Evolutionary conservation across 2,113 vertebrate species (phyloP), one percentile per base, ranked within the genome.

Genomic region (Caracal caracal): DNA sequence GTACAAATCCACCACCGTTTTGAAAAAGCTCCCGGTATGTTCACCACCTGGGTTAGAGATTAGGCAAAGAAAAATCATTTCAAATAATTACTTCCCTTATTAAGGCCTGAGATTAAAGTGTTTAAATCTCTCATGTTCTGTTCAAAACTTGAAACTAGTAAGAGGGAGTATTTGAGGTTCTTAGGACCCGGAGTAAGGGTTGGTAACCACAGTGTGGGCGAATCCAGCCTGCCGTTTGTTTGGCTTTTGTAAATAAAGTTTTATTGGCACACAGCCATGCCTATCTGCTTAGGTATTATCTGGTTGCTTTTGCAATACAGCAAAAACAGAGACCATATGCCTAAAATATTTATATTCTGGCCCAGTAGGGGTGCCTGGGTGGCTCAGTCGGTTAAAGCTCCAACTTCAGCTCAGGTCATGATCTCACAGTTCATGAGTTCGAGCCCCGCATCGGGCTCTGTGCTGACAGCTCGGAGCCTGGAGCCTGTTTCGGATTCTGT

Each of bases 181-280:
- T 56, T 53, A 12, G 5, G 0, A 26, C 22, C 33, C 1, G 68
- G 10, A 7, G 1, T 4, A 71, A 33, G 8, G 1, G 0, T 5
- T 88, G 63, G 17, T 1, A 37, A 43, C 6, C 2, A 6, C 5
- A 16, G 4, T 0, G 0, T 47, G n/a, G 37, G 30, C 1, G 1
- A 10, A 16, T 3, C 5, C 24, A 73, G 33, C 0, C 61, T 16
- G n/a, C 4, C n/a, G 5, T 37, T n/a, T 33, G 59, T 47, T 20
- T 37, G 37, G 37, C 37, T 37, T 81, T 61, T 75, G 63, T 56
- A 22, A 81, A 51, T 61, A 43, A 76, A 95, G 20, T 51, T 90
- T 90, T 68, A 68, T 10, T n/a, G 53, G 63, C 63, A 63, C 71
- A 37, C 5, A 22, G 75, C 30, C 28, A 22, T 1, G 10, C 24